Conservation (phyloP, 2,113 vertebrate species). For the Nasalis larvatus region DNA sequence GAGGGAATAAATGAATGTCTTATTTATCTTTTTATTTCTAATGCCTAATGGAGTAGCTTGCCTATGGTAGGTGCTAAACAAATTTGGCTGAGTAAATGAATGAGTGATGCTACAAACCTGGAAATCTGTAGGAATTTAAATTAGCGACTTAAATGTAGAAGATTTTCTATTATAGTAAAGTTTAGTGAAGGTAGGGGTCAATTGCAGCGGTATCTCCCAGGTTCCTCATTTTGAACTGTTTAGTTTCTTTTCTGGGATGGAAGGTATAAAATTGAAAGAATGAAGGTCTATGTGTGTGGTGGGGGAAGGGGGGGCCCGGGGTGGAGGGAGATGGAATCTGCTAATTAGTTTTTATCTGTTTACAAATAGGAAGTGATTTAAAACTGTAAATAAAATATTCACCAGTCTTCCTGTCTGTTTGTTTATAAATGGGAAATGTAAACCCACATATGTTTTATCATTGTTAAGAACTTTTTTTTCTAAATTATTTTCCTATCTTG, state of each 20-base stretch:
- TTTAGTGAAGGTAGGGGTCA: neutral
- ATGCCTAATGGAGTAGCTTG: neutral
- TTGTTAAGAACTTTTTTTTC: neutral
- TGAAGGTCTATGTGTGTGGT: neutral
- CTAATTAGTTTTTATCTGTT: neutral
- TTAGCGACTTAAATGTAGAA: neutral
- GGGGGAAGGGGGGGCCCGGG: too few species aligned
- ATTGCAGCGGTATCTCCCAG: neutral
- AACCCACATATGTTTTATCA: neutral
- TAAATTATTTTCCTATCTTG: neutral
- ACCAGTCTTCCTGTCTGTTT: too few species aligned
- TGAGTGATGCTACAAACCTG: neutral
- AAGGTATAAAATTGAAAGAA: neutral
- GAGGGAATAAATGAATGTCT: neutral
- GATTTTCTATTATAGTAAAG: neutral
- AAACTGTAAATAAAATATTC: neutral
- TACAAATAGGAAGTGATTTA: neutral
- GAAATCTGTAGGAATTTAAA: neutral
- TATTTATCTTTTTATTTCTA: conserved; percentile 11
- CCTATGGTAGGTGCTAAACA: neutral
- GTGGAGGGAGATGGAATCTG: neutral
- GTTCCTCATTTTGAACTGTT: neutral
- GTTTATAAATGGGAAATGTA: neutral
- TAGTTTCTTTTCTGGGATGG: neutral
- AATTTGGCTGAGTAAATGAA: neutral